Evolutionary conservation across 2,797 vertebrate species (phyloP).

Genomic region (Notoglanidium macrostoma): DNA sequence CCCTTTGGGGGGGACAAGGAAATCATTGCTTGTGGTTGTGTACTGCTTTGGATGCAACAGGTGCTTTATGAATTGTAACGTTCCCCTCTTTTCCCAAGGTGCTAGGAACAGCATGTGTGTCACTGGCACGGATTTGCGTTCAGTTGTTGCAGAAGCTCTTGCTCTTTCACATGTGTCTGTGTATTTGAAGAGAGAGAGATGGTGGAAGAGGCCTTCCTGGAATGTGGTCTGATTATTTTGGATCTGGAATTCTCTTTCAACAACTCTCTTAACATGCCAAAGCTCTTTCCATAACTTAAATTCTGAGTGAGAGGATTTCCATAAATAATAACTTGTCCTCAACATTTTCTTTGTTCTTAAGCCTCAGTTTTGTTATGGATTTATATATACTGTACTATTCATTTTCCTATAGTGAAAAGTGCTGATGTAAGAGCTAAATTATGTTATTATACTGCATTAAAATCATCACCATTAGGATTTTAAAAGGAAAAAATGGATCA

Average conservation of each 20-base stretch:
- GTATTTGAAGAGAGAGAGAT: slow-evolving; percentile 24
- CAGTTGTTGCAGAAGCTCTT: not conserved
- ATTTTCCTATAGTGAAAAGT: not conserved
- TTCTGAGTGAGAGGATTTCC: slow-evolving; percentile 30
- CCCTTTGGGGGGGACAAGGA: slow-evolving; percentile 1
- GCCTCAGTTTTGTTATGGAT: not conserved
- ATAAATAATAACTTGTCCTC: slow-evolving; percentile 44
- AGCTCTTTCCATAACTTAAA: slow-evolving; percentile 18
- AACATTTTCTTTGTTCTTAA: slow-evolving; percentile 10
- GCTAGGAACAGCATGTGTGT: slow-evolving; percentile 13
- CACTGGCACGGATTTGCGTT: not conserved
- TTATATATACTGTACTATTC: not conserved
- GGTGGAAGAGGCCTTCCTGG: slow-evolving; percentile 38
- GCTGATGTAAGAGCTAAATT: not conserved
- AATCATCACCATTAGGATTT: too few species aligned
- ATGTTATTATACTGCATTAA: not conserved
- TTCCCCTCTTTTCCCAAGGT: slow-evolving; percentile 20
- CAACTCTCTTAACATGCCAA: slow-evolving; percentile 8
- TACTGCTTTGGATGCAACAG: slow-evolving; percentile 52
- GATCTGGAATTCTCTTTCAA: slow-evolving; percentile 46
- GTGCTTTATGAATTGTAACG: slow-evolving; percentile 48
- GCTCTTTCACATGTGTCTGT: slow-evolving; percentile 3
- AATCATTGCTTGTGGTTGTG: not conserved
- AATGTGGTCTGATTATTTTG: slow-evolving; percentile 51
- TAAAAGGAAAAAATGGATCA: not conserved